Evolutionary conservation across 2,888 invertebrate species (phyloP), one percentile per base, ranked within the genome.

Genomic region (Hofmannophila pseudospretella): DNA sequence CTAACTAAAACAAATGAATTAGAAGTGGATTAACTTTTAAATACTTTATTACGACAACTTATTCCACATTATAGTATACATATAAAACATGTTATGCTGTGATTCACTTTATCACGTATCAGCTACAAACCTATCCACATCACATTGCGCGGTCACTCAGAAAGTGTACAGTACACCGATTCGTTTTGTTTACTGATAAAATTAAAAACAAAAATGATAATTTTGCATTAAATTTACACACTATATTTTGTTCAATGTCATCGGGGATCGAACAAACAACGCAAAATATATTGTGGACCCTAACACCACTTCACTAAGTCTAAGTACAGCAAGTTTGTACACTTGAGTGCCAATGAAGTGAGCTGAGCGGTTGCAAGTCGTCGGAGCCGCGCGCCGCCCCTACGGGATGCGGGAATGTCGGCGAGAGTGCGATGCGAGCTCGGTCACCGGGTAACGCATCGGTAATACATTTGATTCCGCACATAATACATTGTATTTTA

Each of bases 11-110:
- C 72, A 82, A 86, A 86, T 71, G 76, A 79, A 72, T 68, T 62
- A 63, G 63, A 66, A 73, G 71, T 75, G 69, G 81, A 81, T 78
- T 79, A 82, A 81, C 81, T 84, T 85, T n/a, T 82, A 85, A 85
- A 86, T 85, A 85, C 84, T 86, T 86, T 86, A 86, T 86, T 86
- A 82, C 74, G 85, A 85, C 79, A 86, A 85, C 85, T 85, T 84
- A 84, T 79, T 77, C 80, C 84, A 85, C 79, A 82, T 72, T 72
- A 76, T 79, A 81, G 81, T 84, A 82, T 81, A 85, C 80, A 85
- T 85, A 82, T 76, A 84, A 85, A 85, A 85, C 80, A 85, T 79
- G 77, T 81, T 80, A 84, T 72, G 78, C 67, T 80, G 85, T 80
- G 84, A 84, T 85, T 79, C 78, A 77, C 69, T 74, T 69, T 76